Evolutionary conservation across 2,888 invertebrate genomes (phyloP), one percentile per base, ranked within the genome.

Genomic region (Drosophila phalerata): DNA sequence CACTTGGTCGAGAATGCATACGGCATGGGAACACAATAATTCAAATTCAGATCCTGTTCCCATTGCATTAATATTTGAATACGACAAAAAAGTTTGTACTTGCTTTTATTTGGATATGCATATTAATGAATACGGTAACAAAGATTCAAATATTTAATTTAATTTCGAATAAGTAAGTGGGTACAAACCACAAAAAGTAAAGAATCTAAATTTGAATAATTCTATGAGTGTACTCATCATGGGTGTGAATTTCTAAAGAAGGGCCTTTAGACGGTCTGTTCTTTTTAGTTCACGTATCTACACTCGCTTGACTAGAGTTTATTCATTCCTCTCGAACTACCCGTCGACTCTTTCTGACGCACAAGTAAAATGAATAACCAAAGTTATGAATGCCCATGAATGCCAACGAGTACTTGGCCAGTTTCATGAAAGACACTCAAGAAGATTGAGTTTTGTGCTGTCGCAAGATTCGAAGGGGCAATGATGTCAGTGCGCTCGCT

Each of bases 401-500:
- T 55, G 56, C 37, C 15, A 47, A 58, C 48, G 38, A 48, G 48
- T 58, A 48, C 47, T 34, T 47, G 57, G 47, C 34, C 19, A 40
- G 52, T 25, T 57, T 58, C 30, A 52, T 32, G 51, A 55, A 61
- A 51, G 51, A n/a, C 55, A 38, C 62, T 56, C 55, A 56, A 56
- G 38, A 38, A 38, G 48, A 68, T 66, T 64, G 57, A 53, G 53
- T 58, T 47, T 30, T 30, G n/a, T 49, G 60, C 30, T 53, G 62
- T 38, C 69, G 28, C 51, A 48, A 38, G 37, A 64, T 52, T 57
- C 74, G 47, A 52, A 48, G n/a, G 43, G 42, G 60, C 42, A 48
- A 49, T 8, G 40, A 45, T 53, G 66, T 47, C 43, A 53, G 66
- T 48, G 66, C 69, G 61, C 68, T 68, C 64, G 65, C 65, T 75